Conservation (phyloP, 2,888 invertebrate genomes). For the Ochropleura plecta region DNA sequence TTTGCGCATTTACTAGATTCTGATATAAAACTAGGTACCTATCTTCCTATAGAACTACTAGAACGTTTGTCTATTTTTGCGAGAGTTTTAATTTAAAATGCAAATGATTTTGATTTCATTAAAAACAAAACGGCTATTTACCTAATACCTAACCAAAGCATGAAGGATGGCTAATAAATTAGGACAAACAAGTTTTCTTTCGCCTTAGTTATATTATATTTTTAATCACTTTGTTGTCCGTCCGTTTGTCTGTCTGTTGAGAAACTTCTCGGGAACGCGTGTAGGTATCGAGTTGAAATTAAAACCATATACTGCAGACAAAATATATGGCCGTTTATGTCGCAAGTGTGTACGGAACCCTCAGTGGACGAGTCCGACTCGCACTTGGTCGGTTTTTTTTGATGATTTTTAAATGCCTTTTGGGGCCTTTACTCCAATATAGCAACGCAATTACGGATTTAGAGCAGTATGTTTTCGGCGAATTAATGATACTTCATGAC, state of each 20-base stretch:
- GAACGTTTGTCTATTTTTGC: constrained; percentile 19
- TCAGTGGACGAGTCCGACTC: too few relatives aligned
- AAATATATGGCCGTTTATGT: too few relatives aligned
- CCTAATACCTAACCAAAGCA: constrained; percentile 19
- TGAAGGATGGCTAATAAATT: constrained; percentile 40
- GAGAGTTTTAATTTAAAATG: constrained; percentile 56
- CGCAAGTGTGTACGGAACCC: too few relatives aligned
- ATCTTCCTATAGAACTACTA: not conserved
- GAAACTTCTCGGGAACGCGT: too few relatives aligned
- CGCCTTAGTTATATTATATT: not conserved
- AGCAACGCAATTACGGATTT: not conserved
- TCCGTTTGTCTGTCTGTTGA: too few relatives aligned
- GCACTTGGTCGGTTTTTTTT: not conserved
- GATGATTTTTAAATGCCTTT: not conserved
- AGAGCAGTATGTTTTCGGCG: not conserved
- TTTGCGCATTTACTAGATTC: not conserved
- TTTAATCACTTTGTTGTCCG: too few relatives aligned
- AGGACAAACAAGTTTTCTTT: constrained; percentile 24
- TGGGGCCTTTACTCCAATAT: not conserved
- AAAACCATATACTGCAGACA: too few relatives aligned
- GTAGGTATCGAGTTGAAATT: too few relatives aligned
- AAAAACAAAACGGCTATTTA: constrained; percentile 23
- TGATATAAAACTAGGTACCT: not conserved
- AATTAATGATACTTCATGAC: not conserved
- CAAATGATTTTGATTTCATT: constrained; percentile 51